Evolutionary conservation across 2,888 invertebrate genomes (phyloP), one percentile per base, ranked within the genome.

Genomic region (Caenorhabditis sulstoni): DNA sequence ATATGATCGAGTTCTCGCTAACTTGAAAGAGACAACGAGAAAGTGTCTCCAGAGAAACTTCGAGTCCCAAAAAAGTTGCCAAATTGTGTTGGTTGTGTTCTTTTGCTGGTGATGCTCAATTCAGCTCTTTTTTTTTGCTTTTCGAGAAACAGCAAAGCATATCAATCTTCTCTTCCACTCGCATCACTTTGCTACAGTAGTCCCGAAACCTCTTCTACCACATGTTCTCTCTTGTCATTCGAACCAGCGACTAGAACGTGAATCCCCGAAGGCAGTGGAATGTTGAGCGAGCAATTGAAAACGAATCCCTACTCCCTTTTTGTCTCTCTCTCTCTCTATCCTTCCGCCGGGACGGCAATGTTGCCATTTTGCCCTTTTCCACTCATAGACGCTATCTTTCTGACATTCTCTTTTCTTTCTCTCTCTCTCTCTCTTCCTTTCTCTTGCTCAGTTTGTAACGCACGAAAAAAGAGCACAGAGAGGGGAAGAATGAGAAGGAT

Each of bases 281-380:
- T 67, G 67, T 50, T 41, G 53, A 7, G 29, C 29, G 53, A 64
- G 62, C 73, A 73, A 64, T 64, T 73, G 73, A 73, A 73, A 73
- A 73, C 73, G 73, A 73, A 73, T 73, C 62, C 64, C 49, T n/a
- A 9, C 20, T 5, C 47, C 44, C 49, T 20, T 47, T n/a, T n/a
- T n/a, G n/a, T n/a, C n/a, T n/a, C n/a, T n/a, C 47, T 16, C 18
- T 16, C 47, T 5, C 39, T 11, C 20, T 58, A 61, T 58, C 12
- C 12, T 22, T 29, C 29, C 29, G 29, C 7, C 29, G 29, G 29
- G 29, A 29, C 29, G 23, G 22, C n/a, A 39, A 55, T 55, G 71
- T 71, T 71, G 71, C 71, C 71, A 71, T 71, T 73, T 64, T 65
- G 73, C 55, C 73, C 73, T 73, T 73, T 73, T 58, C 47, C 22